phyloP scores from a whole-genome alignment of 2,113 vertebrate genomes.

The Seriola quinqueradiata region DNA sequence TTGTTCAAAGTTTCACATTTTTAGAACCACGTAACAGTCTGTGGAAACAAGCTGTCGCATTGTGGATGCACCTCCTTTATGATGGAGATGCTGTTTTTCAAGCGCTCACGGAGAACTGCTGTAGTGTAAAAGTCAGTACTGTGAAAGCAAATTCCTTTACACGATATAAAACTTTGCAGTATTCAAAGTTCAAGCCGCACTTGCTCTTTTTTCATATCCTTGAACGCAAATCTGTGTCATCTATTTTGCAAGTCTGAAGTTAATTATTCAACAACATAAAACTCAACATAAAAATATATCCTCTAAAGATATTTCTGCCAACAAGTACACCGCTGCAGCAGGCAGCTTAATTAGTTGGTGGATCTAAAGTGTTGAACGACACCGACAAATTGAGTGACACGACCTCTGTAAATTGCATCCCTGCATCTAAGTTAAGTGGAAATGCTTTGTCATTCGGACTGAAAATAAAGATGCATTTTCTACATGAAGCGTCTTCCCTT shows the following conservation, averaged over 20 bases:
- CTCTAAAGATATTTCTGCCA: not conserved
- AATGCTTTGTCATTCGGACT: conserved; percentile 1
- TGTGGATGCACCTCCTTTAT: not conserved
- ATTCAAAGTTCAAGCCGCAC: not conserved
- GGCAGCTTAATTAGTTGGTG: not conserved
- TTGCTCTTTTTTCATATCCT: not conserved
- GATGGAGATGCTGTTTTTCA: not conserved
- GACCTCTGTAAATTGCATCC: not conserved
- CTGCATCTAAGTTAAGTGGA: not conserved
- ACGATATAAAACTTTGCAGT: not conserved
- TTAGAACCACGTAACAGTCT: not conserved
- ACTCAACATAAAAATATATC: not conserved
- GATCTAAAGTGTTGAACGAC: not conserved
- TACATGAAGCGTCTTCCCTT: fast-evolving
- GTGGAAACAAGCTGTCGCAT: not conserved
- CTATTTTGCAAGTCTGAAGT: not conserved
- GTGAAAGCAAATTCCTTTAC: not conserved
- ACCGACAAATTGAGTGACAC: not conserved
- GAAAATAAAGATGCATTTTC: conserved; percentile 8
- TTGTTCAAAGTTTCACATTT: not conserved
- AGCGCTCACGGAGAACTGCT: not conserved
- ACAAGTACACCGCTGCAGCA: not conserved
- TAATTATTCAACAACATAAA: conserved; percentile 11
- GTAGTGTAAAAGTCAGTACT: not conserved
- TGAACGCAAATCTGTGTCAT: not conserved